Evolutionary conservation across 2,888 invertebrate genomes (phyloP).

Genomic region (Sialis lutaria): DNA sequence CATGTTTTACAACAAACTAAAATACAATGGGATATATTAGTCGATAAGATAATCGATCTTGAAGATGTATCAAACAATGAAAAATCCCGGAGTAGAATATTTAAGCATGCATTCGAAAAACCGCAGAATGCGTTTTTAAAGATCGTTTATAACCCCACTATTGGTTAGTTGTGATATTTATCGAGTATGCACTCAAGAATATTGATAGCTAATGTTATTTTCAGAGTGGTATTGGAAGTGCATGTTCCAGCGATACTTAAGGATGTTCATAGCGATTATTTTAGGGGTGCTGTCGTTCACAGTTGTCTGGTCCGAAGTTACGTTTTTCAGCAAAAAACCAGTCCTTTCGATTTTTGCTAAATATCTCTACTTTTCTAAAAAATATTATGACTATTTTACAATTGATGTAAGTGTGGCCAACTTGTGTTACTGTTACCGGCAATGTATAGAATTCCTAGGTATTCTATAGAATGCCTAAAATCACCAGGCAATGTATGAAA

Average conservation of each 20-base stretch:
- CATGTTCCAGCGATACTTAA: constrained; percentile 54
- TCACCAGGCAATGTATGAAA: no score
- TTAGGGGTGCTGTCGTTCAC: constrained; percentile 67
- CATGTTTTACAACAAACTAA: constrained; percentile 88
- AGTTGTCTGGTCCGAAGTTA: constrained; percentile 98
- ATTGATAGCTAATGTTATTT: constrained; percentile 15
- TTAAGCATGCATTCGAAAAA: constrained; percentile 53
- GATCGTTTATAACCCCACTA: constrained; percentile 43
- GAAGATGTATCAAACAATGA: constrained; percentile 79
- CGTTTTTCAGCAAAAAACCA: constrained; percentile 86
- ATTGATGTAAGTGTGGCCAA: constrained; percentile 54
- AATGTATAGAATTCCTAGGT: no score
- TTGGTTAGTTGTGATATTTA: constrained; percentile 30
- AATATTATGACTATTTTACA: constrained; percentile 76
- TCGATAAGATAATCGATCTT: constrained; percentile 60
- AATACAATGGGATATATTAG: constrained; percentile 80
- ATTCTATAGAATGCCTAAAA: no score
- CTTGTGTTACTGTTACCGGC: no score
- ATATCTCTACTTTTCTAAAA: constrained; percentile 69
- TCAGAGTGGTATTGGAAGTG: constrained; percentile 98
- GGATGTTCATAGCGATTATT: constrained; percentile 52
- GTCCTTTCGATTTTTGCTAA: constrained; percentile 94
- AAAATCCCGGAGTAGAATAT: constrained; percentile 35
- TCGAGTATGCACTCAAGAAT: no score
- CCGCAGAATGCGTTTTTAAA: constrained; percentile 38